A percentile compares a stretch with the other conserved stretches of the same genome.
Evolutionary conservation across 2,113 vertebrate species (phyloP).

Genomic region (Actenoides hombroni): DNA sequence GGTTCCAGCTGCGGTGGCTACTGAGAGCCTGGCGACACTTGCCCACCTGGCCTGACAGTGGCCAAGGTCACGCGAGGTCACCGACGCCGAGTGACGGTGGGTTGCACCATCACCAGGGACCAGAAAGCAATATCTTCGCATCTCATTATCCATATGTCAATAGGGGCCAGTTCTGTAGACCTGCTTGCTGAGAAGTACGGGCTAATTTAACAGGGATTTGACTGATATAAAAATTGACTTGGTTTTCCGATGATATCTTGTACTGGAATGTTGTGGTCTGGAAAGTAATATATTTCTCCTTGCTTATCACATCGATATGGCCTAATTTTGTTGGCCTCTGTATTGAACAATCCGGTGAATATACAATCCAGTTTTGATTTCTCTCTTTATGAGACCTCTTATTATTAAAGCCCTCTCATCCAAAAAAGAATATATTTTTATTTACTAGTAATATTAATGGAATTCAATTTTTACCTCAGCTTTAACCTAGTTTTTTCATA

Average conservation of each 20-base stretch:
- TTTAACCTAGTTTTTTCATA: constrained; percentile 23
- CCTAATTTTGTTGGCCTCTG: constrained; percentile 25
- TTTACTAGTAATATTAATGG: background rate
- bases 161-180: background rate
- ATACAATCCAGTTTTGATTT: constrained; percentile 34
- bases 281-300: constrained; percentile 12
- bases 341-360: constrained; percentile 9
- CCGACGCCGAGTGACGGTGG: background rate
- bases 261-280: constrained; percentile 1
- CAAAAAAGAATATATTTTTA: constrained; percentile 34
- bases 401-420: constrained; percentile 37
- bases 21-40: background rate
- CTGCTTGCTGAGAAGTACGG: background rate
- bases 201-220: background rate
- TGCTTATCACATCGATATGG: constrained; percentile 29
- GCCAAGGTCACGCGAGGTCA: background rate
- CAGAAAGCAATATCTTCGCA: background rate
- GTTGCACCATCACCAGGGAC: background rate
- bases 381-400: background rate
- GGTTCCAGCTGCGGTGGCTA: background rate
- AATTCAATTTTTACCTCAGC: constrained; percentile 28
- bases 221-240: background rate
- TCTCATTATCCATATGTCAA: background rate
- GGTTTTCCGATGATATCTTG: background rate
- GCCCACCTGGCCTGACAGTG: rapidly evolving